Conservation (phyloP, 2,797 vertebrate genomes). For the Arctocebus calabarensis region DNA sequence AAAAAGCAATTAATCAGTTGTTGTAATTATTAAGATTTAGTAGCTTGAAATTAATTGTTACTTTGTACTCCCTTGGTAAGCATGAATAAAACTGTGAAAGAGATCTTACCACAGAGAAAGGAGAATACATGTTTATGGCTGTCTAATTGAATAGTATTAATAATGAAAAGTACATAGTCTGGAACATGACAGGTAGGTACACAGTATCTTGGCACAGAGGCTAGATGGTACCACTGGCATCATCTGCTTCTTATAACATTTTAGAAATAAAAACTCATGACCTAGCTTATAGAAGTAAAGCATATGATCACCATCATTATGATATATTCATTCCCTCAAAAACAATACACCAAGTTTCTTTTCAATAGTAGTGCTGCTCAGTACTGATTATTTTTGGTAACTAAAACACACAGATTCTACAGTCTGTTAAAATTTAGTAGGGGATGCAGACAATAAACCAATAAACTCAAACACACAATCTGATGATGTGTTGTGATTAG, state of each 20-base stretch:
- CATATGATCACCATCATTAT: background rate
- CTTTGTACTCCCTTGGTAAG: background rate
- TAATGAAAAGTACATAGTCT: background rate
- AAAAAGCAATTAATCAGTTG: background rate
- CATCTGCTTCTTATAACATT: background rate
- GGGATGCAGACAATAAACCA: too few relatives aligned
- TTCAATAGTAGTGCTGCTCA: background rate
- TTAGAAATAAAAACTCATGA: background rate
- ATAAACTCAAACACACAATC: too few relatives aligned
- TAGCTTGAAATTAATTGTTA: background rate
- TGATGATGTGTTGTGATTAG: too few relatives aligned
- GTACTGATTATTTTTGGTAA: background rate
- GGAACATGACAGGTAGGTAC: rapidly evolving
- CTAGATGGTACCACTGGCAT: background rate
- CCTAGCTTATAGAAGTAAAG: background rate
- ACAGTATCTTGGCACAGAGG: rapidly evolving
- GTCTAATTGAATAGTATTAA: background rate
- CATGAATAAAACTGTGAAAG: background rate
- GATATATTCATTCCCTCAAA: background rate
- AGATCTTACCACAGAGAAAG: background rate
- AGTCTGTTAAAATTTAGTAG: background rate
- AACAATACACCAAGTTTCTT: too few relatives aligned
- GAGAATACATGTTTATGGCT: background rate
- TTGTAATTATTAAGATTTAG: background rate
- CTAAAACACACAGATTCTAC: background rate